These are phyloP conservation scores for Siderastrea radians DNA, from an alignment of 92 coral and sea anemone species.

Conservation along the genomic window DNA sequence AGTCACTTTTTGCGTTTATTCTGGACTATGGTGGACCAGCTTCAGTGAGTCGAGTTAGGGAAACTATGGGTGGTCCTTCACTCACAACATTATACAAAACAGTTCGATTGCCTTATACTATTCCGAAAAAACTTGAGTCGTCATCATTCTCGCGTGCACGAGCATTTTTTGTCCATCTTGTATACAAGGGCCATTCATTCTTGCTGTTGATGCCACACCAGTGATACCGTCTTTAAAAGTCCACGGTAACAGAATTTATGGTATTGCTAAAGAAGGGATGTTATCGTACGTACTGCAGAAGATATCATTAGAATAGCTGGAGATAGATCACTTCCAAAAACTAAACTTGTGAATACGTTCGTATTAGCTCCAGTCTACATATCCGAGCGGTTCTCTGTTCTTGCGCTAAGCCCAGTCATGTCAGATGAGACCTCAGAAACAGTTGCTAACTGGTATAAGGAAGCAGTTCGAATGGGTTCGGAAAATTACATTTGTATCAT, in stretches of 20 bases:
- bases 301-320: neutral
- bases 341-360: neutral
- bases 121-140: neutral
- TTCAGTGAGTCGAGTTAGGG: neutral
- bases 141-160: neutral
- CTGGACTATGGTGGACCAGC: neutral
- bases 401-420: neutral
- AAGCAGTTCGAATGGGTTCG: neutral
- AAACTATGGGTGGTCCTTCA: neutral
- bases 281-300: neutral
- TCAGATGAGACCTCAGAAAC: neutral
- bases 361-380: neutral
- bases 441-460: neutral
- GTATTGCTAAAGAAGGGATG: neutral
- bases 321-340: neutral
- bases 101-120: neutral
- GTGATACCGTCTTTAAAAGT: neutral
- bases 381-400: neutral
- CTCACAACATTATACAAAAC: neutral
- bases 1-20: neutral
- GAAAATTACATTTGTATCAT: neutral
- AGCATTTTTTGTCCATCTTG: neutral
- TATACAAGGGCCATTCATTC: neutral
- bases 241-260: neutral
- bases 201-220: conserved; percentile 2